phyloP scores from a whole-genome alignment of 1,140 invertebrate species.

The Pogonognathellus flavescens region DNA sequence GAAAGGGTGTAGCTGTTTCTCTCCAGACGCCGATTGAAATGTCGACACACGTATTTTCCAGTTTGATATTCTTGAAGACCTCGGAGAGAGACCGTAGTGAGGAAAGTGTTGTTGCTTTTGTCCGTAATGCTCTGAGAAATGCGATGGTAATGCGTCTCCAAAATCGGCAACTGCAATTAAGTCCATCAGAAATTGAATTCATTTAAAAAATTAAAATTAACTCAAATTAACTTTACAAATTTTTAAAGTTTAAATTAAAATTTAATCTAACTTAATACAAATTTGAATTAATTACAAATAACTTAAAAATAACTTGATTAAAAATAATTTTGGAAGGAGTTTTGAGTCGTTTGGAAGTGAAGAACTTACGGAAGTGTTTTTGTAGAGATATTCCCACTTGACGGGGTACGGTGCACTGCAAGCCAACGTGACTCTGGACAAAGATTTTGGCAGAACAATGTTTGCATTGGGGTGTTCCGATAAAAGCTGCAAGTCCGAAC shows the following conservation, averaged over 20 bases:
- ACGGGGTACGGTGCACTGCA: slow-evolving; percentile 2
- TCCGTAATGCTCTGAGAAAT: neutral
- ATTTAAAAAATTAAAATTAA: too few relatives aligned
- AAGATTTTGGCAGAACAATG: too few relatives aligned
- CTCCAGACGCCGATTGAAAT: slow-evolving; percentile 14
- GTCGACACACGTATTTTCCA: slow-evolving; percentile 40
- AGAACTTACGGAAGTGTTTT: neutral
- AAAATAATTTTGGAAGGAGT: neutral
- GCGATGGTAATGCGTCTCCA: slow-evolving; percentile 10
- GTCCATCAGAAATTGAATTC: too few relatives aligned
- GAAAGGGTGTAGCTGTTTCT: neutral
- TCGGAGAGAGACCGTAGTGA: neutral
- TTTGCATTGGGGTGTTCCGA: too few relatives aligned
- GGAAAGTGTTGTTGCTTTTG: slow-evolving; percentile 15
- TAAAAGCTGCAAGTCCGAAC: too few relatives aligned
- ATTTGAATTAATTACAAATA: neutral
- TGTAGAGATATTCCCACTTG: neutral
- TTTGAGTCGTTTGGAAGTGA: neutral
- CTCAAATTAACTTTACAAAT: too few relatives aligned
- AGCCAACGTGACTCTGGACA: neutral
- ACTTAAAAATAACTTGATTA: neutral
- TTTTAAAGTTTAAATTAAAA: neutral
- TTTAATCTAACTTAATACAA: neutral
- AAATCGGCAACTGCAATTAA: slow-evolving; percentile 20
- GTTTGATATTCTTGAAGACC: slow-evolving; percentile 51